Evolutionary conservation across 2,113 vertebrate genomes (phyloP).

Genomic region (Entosphenus tridentatus): DNA sequence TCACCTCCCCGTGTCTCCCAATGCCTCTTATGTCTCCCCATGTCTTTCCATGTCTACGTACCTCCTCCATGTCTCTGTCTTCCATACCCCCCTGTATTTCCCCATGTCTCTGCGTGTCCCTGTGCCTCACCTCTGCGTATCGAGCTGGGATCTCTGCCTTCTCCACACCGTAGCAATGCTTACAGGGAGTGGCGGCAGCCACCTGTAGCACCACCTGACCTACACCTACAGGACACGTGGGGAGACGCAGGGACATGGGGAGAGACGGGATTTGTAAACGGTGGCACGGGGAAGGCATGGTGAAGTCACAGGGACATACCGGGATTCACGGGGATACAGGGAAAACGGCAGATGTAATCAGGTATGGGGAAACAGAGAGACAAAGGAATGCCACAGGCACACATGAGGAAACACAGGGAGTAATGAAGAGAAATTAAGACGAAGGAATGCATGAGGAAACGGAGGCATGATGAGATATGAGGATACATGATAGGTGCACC

Average conservation of each 20-base stretch:
- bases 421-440: too few species aligned
- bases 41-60: too few species aligned
- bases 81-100: too few species aligned
- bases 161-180: slow-evolving; percentile 93
- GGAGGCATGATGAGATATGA: not conserved
- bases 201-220: slow-evolving; percentile 97
- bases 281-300: not conserved
- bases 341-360: not conserved
- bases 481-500: not conserved
- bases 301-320: not conserved
- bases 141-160: slow-evolving; percentile 95
- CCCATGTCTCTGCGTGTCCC: too few species aligned
- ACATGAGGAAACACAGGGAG: too few species aligned
- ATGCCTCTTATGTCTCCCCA: too few species aligned
- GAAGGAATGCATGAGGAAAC: not conserved
- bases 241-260: too few species aligned
- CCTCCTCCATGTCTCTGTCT: too few species aligned
- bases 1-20: too few species aligned
- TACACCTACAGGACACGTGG: slow-evolving; percentile 34
- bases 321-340: not conserved
- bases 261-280: too few species aligned
- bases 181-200: slow-evolving; percentile 85
- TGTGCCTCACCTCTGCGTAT: slow-evolving; percentile 54
- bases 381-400: too few species aligned
- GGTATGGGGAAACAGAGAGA: too few species aligned